Base-by-base conservation (phyloP, 1,140 invertebrate species). In the Geopemphigus sp. region DNA sequence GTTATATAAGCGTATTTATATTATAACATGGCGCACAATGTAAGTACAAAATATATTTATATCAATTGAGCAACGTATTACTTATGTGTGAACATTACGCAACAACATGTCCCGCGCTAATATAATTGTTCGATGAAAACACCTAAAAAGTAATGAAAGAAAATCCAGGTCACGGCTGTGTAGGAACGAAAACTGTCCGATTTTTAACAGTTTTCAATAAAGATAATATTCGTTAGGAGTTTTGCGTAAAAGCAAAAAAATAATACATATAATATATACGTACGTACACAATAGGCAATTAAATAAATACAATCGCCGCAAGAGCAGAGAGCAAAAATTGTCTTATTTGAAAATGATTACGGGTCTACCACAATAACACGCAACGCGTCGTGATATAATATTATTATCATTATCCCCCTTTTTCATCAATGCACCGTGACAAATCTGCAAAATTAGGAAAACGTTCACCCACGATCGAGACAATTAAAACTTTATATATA, bases 101-200 rank as follows among this genome's bases (percentile, higher is more conserved):
- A 66, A 47, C 5, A n/a, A 45, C 19, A 45, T 53, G 45, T 17
- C 45, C 14, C 26, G 24, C 50, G 45, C 15, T 29, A 70, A 70
- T 70, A 50, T 70, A 50, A 53, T 70, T 53, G 66, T 70, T 70
- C 17, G 17, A 70, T 53, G 14, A 47, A 68, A 70, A 70, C 24
- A 53, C 6, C 66, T 50, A 10, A 26, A 70, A 53, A 70, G 66
- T 70, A 29, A 70, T 24, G 14, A 68, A 39, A 32, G 50, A 47
- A 68, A 47, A 68, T 68, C n/a, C 45, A 45, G 66, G 66, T 68
- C 66, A 68, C 39, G 66, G 45, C 15, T 68, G 24, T 26, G 66
- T 50, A 6, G 8, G 17, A 19, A 2, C 1, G 1, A 47, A 50
- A 68, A 50, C 66, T 24, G 11, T 68, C n/a, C 1, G 14, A 26